These are phyloP conservation scores for Caenorhabditis elegans DNA, from an alignment of 1,140 invertebrate genomes.

Conservation along the genomic window WBcel235 BX284603.4:3744001-3744500, in stretches of 20 bases:
- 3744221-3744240: background rate
- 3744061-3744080: no score
- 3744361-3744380: background rate
- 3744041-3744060: no score
- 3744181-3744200: background rate
- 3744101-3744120: no score
- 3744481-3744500: constrained; percentile 13
- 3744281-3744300: background rate
- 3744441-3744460: background rate
- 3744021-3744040: no score
- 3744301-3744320: background rate
- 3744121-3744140: no score
- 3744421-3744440: background rate
- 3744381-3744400: background rate
- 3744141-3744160: no score
- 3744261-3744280: background rate
- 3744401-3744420: background rate
- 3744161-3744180: background rate
- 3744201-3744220: background rate
- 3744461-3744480: constrained; percentile 21
- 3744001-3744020: no score
- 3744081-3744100: no score
- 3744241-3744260: constrained; percentile 25
- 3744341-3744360: constrained; percentile 30
- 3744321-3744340: constrained; percentile 22